Conservation (phyloP, 2,113 vertebrate genomes). For the Ardeotis arabs region DNA sequence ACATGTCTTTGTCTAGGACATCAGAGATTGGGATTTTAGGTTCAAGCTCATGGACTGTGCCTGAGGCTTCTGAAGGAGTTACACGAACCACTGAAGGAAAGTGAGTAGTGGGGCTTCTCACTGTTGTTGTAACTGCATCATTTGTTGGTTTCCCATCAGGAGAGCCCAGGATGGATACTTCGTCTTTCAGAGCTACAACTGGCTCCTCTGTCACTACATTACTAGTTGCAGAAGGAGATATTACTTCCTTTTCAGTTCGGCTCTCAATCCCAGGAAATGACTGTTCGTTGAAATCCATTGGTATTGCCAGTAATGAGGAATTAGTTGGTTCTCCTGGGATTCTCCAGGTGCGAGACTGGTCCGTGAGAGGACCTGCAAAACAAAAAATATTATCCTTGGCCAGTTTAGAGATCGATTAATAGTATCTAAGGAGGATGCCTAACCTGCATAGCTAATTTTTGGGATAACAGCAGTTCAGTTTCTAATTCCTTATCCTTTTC, state of each 20-base stretch:
- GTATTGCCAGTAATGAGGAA: neutral
- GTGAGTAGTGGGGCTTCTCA: slow-evolving; percentile 7
- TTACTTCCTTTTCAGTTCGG: slow-evolving; percentile 19
- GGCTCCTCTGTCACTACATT: slow-evolving; percentile 6
- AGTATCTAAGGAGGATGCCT: neutral
- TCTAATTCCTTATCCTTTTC: neutral
- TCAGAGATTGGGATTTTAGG: slow-evolving; percentile 3
- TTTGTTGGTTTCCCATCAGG: neutral
- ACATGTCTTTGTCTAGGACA: neutral
- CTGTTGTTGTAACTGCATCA: neutral
- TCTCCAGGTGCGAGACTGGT: neutral
- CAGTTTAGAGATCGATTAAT: neutral
- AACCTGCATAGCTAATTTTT: neutral
- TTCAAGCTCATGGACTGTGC: neutral
- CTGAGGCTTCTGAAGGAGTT: slow-evolving; percentile 17
- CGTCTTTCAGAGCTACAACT: neutral
- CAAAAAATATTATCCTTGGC: neutral
- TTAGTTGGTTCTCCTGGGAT: neutral
- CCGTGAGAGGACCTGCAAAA: slow-evolving; percentile 43
- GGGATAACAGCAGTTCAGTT: neutral
- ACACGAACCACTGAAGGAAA: neutral
- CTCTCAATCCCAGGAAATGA: neutral
- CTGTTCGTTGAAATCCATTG: neutral
- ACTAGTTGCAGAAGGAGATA: neutral
- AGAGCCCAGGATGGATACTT: neutral